Conservation (phyloP, 2,888 invertebrate genomes). For the Leucophora obtusa region DNA sequence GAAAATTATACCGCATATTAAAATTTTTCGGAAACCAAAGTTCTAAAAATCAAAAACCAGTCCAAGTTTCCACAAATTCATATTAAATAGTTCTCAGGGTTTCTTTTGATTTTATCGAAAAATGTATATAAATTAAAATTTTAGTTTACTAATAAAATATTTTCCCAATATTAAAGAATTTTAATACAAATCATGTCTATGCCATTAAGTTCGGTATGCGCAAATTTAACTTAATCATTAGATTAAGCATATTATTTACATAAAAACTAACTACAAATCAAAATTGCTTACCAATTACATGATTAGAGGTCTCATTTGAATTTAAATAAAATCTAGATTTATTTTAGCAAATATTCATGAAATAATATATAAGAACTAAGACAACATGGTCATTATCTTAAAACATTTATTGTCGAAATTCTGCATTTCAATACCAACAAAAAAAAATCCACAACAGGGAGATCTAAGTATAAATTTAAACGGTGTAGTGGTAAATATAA, state of each 20-base stretch:
- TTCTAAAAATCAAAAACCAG: no score
- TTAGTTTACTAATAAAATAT: no score
- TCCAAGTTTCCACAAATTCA: no score
- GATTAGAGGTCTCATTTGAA: conserved; percentile 54
- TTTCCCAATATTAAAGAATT: no score
- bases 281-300: conserved; percentile 46
- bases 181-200: no score
- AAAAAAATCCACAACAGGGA: conserved; percentile 23
- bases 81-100: no score
- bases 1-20: no score
- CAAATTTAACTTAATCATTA: conserved; percentile 16
- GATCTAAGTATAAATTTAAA: conserved; percentile 47
- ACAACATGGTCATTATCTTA: conserved; percentile 39
- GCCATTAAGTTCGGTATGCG: no score
- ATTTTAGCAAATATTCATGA: conserved; percentile 36
- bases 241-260: conserved; percentile 21
- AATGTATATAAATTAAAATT: no score
- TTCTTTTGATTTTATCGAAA: no score
- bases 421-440: conserved; percentile 28
- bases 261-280: conserved; percentile 37
- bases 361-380: conserved; percentile 37
- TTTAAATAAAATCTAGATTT: conserved; percentile 50
- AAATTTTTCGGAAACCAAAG: no score
- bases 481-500: conserved; percentile 49
- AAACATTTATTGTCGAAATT: conserved; percentile 41